Evolutionary conservation across 2,888 invertebrate species (phyloP), one percentile per base, ranked within the genome.

Genomic region (Dyspetes luteomarginatus): DNA sequence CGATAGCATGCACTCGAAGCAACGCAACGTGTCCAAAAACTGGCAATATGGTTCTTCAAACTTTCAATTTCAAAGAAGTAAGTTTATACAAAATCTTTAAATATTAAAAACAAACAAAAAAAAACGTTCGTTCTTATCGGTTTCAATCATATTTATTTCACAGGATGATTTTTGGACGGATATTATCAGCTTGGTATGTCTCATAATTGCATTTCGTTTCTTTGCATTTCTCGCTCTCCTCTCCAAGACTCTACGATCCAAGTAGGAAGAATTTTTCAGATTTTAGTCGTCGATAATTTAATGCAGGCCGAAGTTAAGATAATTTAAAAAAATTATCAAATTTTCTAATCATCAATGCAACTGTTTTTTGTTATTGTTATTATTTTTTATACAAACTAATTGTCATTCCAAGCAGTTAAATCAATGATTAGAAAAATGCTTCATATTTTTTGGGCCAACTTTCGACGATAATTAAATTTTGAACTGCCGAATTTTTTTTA

Each of bases 21-120:
- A 96, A 96, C 92, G 94, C 95, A 65, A 96, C 96, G 1, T 97
- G 97, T 87, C 96, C 96, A 0, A 94, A 94, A 43, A 95, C 95
- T 26, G 98, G 98, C 0, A 94, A 95, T 78, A 95, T 96, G 60
- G 95, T 98, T 67, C 92, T 98, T 75, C 95, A 96, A 88, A 96
- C 95, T 0, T 94, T 96, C 30, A 96, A 96, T 91, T 97, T 97
- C 89, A 93, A 94, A 19, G 94, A 95, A 94, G 96, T 96, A 91
- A 88, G 87, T 82, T 64, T 60, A 26, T n/a, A n/a, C 48, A 72
- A 19, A 19, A 36, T 28, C 26, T 50, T 78, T 24, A 50, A 56
- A 17, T 17, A 58, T 71, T 4, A 1, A 50, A n/a, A 30, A 67
- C 12, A 22, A 28, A 45, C 28, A n/a, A 5, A 58, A 17, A 65